Evolutionary conservation across 92 coral and sea anemone species (phyloP).

Genomic region (Phenganax marumi): DNA sequence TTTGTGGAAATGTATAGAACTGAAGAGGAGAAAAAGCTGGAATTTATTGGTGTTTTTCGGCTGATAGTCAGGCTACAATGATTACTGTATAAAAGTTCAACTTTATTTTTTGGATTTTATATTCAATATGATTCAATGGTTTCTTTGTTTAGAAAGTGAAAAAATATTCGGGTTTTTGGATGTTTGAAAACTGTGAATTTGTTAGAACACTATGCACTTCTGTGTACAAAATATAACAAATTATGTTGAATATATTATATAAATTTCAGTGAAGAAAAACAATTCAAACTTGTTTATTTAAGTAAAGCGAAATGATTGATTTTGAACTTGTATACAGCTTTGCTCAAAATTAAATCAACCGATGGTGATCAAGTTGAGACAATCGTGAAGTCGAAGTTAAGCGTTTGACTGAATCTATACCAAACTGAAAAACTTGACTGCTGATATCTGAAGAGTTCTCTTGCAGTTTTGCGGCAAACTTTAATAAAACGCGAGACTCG

Average conservation of each 20-base stretch:
- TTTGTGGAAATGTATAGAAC: too few relatives aligned
- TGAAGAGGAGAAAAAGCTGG: too few relatives aligned
- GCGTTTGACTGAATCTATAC: not conserved
- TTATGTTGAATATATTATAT: not conserved
- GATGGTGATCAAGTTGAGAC: not conserved
- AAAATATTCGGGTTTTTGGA: too few relatives aligned
- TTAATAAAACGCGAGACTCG: constrained; percentile 6
- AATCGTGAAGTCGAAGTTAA: not conserved
- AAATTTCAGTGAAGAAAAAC: not conserved
- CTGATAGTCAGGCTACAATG: too few relatives aligned
- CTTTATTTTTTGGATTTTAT: too few relatives aligned
- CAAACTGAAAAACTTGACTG: not conserved
- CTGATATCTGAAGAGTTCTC: not conserved
- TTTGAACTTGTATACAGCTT: not conserved
- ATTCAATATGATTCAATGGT: too few relatives aligned
- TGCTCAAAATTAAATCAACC: constrained; percentile 5
- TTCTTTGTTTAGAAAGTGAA: too few relatives aligned
- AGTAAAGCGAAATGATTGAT: not conserved
- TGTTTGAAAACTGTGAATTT: too few relatives aligned
- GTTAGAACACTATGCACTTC: not conserved
- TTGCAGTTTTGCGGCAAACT: constrained; percentile 17
- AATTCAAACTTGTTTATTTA: constrained; percentile 5
- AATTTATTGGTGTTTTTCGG: too few relatives aligned
- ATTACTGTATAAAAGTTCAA: too few relatives aligned
- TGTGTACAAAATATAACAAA: not conserved